Conservation (phyloP, 2,113 vertebrate genomes). For the Petromus typicus region DNA sequence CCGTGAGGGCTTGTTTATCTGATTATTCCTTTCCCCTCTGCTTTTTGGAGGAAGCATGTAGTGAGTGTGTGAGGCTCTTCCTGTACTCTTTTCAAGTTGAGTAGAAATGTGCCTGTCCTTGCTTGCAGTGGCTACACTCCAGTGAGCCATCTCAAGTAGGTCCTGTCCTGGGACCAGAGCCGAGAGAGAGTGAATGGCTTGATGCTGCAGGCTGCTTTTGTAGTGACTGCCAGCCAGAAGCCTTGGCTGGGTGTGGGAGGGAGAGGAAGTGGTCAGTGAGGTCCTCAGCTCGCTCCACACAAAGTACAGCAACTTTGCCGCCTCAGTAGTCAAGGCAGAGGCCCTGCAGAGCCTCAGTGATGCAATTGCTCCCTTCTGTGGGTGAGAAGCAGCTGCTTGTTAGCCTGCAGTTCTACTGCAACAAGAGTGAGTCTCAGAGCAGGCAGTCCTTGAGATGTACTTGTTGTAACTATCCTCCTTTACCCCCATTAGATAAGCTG, state of each 20-base stretch:
- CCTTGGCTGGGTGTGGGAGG: constrained; percentile 3
- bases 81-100: constrained; percentile 3
- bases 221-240: constrained; percentile 14
- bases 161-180: not conserved
- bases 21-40: not conserved
- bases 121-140: not conserved
- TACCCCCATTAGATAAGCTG: constrained; percentile 91
- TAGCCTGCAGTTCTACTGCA: not conserved
- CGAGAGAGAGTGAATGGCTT: not conserved
- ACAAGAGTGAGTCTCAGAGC: not conserved
- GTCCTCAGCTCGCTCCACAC: not conserved
- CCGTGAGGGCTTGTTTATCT: not conserved
- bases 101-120: not conserved
- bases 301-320: not conserved
- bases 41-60: not conserved
- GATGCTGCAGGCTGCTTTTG: not conserved
- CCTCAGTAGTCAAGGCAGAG: not conserved
- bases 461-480: constrained; percentile 66
- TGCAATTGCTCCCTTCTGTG: not conserved
- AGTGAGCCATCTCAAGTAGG: not conserved
- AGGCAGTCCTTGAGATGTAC: not conserved
- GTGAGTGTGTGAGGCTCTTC: not conserved
- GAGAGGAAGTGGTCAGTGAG: constrained; percentile 45
- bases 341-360: not conserved
- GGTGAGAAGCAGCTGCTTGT: constrained; percentile 26